Evolutionary conservation across 2,113 vertebrate species (phyloP), one percentile per base, ranked within the genome.

Genomic region (human (Homo sapiens)): DNA sequence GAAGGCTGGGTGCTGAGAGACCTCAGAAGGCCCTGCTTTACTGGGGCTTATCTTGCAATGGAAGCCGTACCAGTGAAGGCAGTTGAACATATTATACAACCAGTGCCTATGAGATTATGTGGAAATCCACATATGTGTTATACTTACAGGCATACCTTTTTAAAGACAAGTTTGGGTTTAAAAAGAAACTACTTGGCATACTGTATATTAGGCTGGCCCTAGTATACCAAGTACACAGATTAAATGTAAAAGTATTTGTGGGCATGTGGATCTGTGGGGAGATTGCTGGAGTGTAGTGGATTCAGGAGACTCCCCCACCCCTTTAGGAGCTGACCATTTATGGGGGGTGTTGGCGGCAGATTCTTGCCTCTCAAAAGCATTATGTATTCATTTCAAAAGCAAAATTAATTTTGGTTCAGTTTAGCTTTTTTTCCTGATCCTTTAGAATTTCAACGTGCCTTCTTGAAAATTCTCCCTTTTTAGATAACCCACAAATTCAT

Each of bases 341-440:
- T 22, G 66, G 30, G 20, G 3, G 7, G 25, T 45, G 3, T 23
- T 86, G 16, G n/a, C 16, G 32, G 32, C 9, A 68, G 23, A 1
- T 40, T 93, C 43, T 96, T 83, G 38, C 14, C 43, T 83, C 17
- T 52, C 43, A 48, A 48, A 83, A 85, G 32, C 14, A 32, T 94
- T 80, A 57, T 35, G 27, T 52, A 61, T 48, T 95, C 61, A 88
- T 94, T 94, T 96, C 52, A 61, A 89, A 95, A 83, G 86, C 82
- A 95, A 64, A 81, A 72, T 88, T 82, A 68, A 81, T 81, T 96
- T 94, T 45, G 66, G n/a, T 76, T 88, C 48, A n/a, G 43, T 55
- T 78, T 80, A 45, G 45, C n/a, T 4, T n/a, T 40, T 43, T 90
- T 64, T 5, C n/a, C 89, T 93, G 64, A 83, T 89, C 43, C 30